Percentiles rank a stretch among this genome's conserved stretches.
Evolutionary conservation across 2,888 invertebrate species (phyloP).

Genomic region (Tetragonisca angustula): DNA sequence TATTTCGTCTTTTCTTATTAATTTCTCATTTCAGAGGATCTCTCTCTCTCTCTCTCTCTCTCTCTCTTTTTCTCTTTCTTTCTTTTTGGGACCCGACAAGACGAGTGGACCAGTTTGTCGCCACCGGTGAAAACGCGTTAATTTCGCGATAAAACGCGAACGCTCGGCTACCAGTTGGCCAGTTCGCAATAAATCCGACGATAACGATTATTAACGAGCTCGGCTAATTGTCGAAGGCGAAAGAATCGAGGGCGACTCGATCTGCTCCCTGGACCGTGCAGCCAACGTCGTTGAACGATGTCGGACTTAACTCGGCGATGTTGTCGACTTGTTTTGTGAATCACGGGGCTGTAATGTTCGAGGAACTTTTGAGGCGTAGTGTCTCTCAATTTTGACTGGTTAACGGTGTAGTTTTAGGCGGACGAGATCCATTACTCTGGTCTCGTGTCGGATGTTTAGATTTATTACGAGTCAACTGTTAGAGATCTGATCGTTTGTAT

Average conservation of each 20-base stretch:
- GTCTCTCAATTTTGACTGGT: neutral
- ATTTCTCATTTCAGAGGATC: conserved; percentile 8
- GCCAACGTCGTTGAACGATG: neutral
- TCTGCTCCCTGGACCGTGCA: conserved; percentile 17
- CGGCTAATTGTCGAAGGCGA: conserved; percentile 20
- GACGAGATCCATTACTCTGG: neutral
- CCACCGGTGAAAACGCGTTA: conserved; percentile 31
- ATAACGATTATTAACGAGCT: conserved; percentile 31
- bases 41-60: too few species aligned
- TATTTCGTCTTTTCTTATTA: conserved; percentile 49
- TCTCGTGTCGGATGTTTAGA: neutral
- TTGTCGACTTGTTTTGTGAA: neutral
- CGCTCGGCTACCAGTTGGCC: neutral
- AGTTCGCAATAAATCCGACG: conserved; percentile 34
- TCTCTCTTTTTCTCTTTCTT: too few species aligned
- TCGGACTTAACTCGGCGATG: neutral
- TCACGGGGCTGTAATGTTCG: neutral
- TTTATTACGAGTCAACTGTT: neutral
- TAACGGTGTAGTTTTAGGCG: neutral
- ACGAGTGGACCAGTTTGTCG: conserved; percentile 41
- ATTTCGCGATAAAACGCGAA: conserved; percentile 22
- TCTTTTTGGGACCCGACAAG: neutral
- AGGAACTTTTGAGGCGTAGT: neutral
- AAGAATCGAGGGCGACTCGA: neutral
- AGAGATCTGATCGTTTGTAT: neutral